A percentile compares a stretch with the other conserved stretches of the same genome.
These are phyloP conservation scores for Portevinia maculata DNA, from an alignment of 2,888 invertebrate genomes.

Conservation along the genomic window DNA sequence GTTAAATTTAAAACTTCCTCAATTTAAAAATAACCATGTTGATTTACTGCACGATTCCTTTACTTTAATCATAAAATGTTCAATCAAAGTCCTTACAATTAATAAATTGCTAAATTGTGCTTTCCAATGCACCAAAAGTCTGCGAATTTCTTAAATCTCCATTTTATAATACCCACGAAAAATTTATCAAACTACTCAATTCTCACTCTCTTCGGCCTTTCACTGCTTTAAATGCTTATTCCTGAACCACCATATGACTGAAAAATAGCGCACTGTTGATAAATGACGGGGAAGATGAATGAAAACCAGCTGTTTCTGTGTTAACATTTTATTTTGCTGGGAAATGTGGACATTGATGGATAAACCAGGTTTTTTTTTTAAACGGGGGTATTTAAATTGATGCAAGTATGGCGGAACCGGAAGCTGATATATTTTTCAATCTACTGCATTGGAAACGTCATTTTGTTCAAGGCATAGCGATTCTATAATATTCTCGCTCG, in stretches of 20 bases:
- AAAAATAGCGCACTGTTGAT: too few species aligned
- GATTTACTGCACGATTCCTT: too few species aligned
- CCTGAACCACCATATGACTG: constrained; percentile 67
- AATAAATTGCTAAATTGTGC: too few species aligned
- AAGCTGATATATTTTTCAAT: constrained; percentile 31
- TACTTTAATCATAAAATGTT: too few species aligned
- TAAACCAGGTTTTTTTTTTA: too few species aligned
- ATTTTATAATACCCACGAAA: too few species aligned
- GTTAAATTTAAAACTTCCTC: too few species aligned
- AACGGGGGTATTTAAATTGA: constrained; percentile 23
- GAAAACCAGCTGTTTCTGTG: constrained; percentile 70
- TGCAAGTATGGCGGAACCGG: constrained; percentile 22
- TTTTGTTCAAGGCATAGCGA: constrained; percentile 18
- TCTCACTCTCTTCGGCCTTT: constrained; percentile 38
- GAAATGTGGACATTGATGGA: constrained; percentile 62
- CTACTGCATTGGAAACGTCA: background rate
- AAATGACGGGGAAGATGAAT: constrained; percentile 39
- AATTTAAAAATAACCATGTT: too few species aligned
- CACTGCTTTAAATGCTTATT: constrained; percentile 38
- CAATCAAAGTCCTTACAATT: too few species aligned
- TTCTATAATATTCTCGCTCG: background rate
- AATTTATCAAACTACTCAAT: constrained; percentile 54
- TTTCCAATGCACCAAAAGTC: too few species aligned
- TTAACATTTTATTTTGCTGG: constrained; percentile 70
- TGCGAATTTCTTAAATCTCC: too few species aligned